Base-by-base conservation (phyloP, 35 echinoderm and acorn worm species). In the Stichopus chloronotus region DNA sequence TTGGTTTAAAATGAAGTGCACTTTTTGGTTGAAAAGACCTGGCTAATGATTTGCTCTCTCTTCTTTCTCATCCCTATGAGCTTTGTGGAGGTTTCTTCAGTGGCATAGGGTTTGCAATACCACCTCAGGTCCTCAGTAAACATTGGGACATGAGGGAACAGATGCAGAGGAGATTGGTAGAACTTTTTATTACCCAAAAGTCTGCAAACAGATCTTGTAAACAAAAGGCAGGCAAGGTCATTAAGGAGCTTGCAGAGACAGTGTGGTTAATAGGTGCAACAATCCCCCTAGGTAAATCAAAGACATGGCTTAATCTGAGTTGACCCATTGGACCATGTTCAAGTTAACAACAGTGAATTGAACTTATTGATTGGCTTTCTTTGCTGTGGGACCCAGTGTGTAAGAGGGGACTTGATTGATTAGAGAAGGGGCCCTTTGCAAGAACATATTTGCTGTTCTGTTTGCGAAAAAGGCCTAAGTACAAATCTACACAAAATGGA, bases 1-100 rank as follows among this genome's bases (percentile, higher is more conserved):
- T 85, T 85, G 82, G 82, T 85, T 57, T 78, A 53, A 58, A 58
- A 85, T 85, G 82, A 58, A 85, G 82, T 85, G 82, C 53, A 85
- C 82, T 85, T 58, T 58, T 19, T 55, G 52, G 55, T 23, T 85
- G 54, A 85, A 58, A 14, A 58, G 82, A 5, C 57, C 21, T 0
- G 6, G 57, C 11, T 58, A 60, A 58, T 58, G 82, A 85, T 16
- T 43, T 85, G 23, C 19, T 25, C 82, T 85, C 82, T 58, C 55
- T 74, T 85, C 82, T 58, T 16, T 74, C 7, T 74, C 22, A 74
- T 20, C 17, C 69, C 69, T 20, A 43, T 20, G 19, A n/a, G 69
- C 22, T n/a, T 43, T 43, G 30, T 43, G 22, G 69, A 74, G 69
- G 30, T 7, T 10, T 58, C 16, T 58, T 57, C 55, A 23, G 57